phyloP scores from a whole-genome alignment of 2,888 invertebrate genomes.

The Drosophila subquinaria region DNA sequence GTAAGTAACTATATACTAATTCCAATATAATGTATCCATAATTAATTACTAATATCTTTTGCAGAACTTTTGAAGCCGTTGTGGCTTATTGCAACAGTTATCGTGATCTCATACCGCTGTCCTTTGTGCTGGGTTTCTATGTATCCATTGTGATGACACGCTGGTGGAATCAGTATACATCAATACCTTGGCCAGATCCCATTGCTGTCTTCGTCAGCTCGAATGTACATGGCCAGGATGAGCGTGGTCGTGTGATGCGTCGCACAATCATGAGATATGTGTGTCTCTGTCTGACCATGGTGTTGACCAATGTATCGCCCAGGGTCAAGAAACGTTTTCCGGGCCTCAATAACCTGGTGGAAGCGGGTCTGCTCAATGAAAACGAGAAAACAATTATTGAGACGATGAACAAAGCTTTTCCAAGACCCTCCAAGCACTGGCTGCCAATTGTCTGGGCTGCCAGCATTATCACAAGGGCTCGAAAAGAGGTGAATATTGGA shows the following conservation, averaged over 20 bases:
- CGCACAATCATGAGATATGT: conserved; percentile 93
- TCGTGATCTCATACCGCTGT: conserved; percentile 94
- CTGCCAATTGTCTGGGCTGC: conserved; percentile 96
- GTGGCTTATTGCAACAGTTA: conserved; percentile 94
- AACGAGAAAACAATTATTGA: conserved; percentile 93
- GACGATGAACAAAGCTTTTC: conserved; percentile 92
- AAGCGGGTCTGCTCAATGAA: conserved; percentile 92
- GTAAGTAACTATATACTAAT: conserved; percentile 86
- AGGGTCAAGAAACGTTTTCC: conserved; percentile 96
- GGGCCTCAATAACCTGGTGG: conserved; percentile 92
- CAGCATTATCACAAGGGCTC: conserved; percentile 94
- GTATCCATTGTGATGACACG: conserved; percentile 96
- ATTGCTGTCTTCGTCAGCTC: conserved; percentile 94
- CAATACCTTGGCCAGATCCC: conserved; percentile 94
- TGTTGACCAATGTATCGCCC: conserved; percentile 94
- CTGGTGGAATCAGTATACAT: conserved; percentile 95
- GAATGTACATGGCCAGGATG: conserved; percentile 94
- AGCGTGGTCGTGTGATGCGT: conserved; percentile 92
- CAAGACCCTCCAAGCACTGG: conserved; percentile 95
- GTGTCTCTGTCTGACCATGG: conserved; percentile 95
- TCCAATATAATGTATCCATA: neutral
- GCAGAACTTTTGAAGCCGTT: conserved; percentile 92
- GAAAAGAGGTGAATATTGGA: conserved; percentile 88
- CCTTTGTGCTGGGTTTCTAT: conserved; percentile 97
- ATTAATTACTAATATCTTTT: conserved; percentile 38